Percentiles rank a stretch among this genome's conserved stretches.
These are phyloP conservation scores for Lepisosteus osseus DNA, from an alignment of 2,113 vertebrate genomes.

Conservation along the genomic window DNA sequence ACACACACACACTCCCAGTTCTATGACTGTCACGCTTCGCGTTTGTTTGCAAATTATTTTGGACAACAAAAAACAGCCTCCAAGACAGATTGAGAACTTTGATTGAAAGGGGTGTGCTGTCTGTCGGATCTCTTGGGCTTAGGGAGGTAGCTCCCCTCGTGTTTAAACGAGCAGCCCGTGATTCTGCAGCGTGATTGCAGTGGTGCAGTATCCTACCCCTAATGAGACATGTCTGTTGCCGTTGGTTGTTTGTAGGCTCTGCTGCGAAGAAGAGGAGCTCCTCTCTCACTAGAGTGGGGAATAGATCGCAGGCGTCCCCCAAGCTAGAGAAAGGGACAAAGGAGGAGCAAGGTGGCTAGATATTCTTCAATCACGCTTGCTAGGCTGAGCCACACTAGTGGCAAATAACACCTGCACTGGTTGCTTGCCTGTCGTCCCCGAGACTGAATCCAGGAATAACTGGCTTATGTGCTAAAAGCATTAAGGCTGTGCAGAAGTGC, in stretches of 20 bases:
- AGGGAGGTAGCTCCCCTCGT: too few species aligned
- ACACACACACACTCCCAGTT: too few species aligned
- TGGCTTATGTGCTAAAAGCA: background rate
- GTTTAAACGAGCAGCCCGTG: too few species aligned
- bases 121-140: too few species aligned
- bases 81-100: too few species aligned
- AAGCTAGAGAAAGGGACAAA: constrained; percentile 72
- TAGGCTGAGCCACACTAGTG: constrained; percentile 32
- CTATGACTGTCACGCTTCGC: too few species aligned
- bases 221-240: background rate
- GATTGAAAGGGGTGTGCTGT: too few species aligned
- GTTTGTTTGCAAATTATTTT: too few species aligned
- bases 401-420: constrained; percentile 35
- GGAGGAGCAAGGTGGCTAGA: constrained; percentile 78
- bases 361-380: background rate
- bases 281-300: constrained; percentile 78
- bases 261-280: constrained; percentile 79
- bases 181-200: too few species aligned
- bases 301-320: constrained; percentile 59
- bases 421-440: background rate
- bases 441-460: background rate
- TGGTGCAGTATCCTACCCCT: too few species aligned
- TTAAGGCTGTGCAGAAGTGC: background rate
- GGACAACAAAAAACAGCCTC: too few species aligned
- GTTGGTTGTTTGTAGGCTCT: constrained; percentile 67